Evolutionary conservation across 1,140 invertebrate genomes (phyloP).

Genomic region (Neodiprion fabricii): DNA sequence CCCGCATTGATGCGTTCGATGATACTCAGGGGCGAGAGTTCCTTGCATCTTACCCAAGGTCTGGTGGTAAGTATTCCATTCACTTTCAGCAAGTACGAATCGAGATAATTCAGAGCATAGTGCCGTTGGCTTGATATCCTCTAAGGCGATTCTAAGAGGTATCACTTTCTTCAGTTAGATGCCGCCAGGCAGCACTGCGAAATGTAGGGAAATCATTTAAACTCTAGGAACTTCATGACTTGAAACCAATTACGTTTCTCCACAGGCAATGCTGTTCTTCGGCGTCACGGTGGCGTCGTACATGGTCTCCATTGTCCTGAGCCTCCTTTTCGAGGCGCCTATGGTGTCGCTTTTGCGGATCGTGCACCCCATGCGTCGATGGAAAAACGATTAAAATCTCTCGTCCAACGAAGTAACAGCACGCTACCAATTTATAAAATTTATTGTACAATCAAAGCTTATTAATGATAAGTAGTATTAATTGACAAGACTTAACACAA

Average conservation of each 20-base stretch:
- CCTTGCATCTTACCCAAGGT: conserved; percentile 42
- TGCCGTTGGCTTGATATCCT: neutral
- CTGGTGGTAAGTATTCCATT: conserved; percentile 39
- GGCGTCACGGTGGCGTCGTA: conserved; percentile 40
- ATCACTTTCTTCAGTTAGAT: neutral
- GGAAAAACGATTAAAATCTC: conserved; percentile 31
- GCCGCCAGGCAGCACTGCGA: neutral
- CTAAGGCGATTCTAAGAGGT: neutral
- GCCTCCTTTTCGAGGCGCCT: conserved; percentile 47
- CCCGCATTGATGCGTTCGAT: conserved; percentile 43
- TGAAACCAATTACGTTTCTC: conserved; percentile 21
- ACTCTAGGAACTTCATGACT: neutral
- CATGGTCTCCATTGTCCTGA: conserved; percentile 36
- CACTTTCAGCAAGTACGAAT: neutral
- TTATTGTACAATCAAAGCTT: too few species aligned
- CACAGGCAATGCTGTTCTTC: conserved; percentile 41
- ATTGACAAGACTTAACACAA: too few species aligned
- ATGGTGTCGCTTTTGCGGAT: conserved; percentile 49
- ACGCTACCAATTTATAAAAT: neutral
- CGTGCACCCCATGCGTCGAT: conserved; percentile 44
- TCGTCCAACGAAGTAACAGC: neutral
- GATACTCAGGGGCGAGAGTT: conserved; percentile 40
- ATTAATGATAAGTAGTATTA: too few species aligned
- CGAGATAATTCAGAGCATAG: neutral
- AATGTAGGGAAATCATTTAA: neutral